Conservation (phyloP, 2,113 vertebrate genomes). For the Pachycephala philippinensis region DNA sequence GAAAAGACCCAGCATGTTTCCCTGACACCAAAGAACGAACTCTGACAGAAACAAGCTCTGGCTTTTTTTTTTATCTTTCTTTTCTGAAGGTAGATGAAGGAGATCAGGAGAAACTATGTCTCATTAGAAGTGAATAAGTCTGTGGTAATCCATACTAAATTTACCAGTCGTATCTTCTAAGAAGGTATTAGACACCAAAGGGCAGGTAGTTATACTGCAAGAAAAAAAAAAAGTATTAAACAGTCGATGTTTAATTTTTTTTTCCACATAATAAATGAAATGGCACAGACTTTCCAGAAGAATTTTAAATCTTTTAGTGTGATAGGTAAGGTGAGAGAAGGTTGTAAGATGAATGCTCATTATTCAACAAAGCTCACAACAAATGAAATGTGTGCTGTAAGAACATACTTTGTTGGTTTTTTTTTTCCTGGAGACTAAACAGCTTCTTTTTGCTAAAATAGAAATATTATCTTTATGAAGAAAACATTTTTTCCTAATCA, state of each 20-base stretch:
- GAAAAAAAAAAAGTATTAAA: background rate
- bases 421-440: slow-evolving; percentile 48
- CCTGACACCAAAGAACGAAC: slow-evolving; percentile 53
- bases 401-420: slow-evolving; percentile 60
- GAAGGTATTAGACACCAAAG: slow-evolving; percentile 43
- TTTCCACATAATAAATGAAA: slow-evolving; percentile 43
- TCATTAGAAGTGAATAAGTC: slow-evolving; percentile 71
- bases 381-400: slow-evolving; percentile 67
- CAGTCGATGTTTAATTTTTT: slow-evolving; percentile 38
- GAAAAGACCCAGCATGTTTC: slow-evolving; percentile 59
- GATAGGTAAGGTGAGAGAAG: slow-evolving; percentile 60
- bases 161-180: slow-evolving; percentile 30
- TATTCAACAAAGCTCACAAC: slow-evolving; percentile 71
- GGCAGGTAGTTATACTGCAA: background rate
- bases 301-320: slow-evolving; percentile 59
- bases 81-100: slow-evolving; percentile 72
- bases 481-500: slow-evolving; percentile 78
- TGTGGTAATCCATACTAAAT: slow-evolving; percentile 55
- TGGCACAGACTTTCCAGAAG: slow-evolving; percentile 14
- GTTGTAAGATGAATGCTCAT: slow-evolving; percentile 64
- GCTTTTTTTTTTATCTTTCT: slow-evolving; percentile 49
- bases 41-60: slow-evolving; percentile 59
- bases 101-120: slow-evolving; percentile 57
- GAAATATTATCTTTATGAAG: slow-evolving; percentile 75
- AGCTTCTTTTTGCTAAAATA: slow-evolving; percentile 69